These are phyloP conservation scores for Lycophotia porphyrea DNA, from an alignment of 2,888 invertebrate species.

Conservation along the genomic window DNA sequence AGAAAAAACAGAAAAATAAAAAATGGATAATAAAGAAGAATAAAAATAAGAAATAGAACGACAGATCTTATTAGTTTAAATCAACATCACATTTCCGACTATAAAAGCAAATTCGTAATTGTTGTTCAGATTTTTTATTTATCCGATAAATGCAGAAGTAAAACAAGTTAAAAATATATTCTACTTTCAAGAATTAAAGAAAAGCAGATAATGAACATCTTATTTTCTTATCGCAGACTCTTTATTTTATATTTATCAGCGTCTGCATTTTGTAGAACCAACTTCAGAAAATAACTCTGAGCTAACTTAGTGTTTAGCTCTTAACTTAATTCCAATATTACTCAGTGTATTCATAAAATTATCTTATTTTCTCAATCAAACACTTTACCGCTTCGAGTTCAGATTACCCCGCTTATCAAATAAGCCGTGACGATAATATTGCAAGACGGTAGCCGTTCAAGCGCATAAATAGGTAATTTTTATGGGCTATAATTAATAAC, in stretches of 20 bases:
- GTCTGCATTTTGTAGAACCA: background rate
- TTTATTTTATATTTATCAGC: background rate
- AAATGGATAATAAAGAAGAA: too few species aligned
- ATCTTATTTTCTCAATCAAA: slow-evolving; percentile 29
- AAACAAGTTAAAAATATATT: background rate
- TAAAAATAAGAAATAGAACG: too few species aligned
- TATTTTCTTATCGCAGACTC: background rate
- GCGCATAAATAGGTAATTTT: slow-evolving; percentile 69
- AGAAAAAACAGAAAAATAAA: too few species aligned
- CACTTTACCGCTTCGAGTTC: slow-evolving; percentile 35
- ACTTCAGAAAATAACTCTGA: background rate
- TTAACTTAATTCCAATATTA: background rate
- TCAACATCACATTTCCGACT: background rate
- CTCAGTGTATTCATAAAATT: slow-evolving; percentile 8
- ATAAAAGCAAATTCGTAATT: too few species aligned
- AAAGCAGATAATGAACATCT: background rate
- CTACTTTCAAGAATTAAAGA: background rate
- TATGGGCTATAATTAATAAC: slow-evolving; percentile 70
- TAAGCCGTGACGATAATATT: slow-evolving; percentile 48
- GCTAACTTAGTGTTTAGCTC: too few species aligned
- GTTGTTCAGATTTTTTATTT: background rate
- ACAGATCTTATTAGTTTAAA: background rate
- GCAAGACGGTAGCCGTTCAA: slow-evolving; percentile 64
- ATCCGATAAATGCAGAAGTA: background rate
- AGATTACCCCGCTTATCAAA: slow-evolving; percentile 41